phyloP scores from a whole-genome alignment of 2,797 vertebrate genomes.

The Coranthus polyacanthus region DNA sequence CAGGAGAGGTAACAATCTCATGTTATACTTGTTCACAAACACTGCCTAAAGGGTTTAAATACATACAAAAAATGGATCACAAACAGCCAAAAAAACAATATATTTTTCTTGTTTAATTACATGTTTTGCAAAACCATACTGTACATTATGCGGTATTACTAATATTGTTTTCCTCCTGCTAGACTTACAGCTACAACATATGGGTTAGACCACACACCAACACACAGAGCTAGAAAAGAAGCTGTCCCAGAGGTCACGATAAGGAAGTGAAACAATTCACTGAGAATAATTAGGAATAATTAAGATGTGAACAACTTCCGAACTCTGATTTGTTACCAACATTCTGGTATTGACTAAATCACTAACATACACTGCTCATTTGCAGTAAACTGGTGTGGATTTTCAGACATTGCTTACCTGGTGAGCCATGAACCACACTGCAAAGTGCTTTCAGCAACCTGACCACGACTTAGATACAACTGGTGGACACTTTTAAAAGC shows the following conservation, averaged over 20 bases:
- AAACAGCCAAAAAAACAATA: background rate
- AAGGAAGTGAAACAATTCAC: slow-evolving; percentile 74
- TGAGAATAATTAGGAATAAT: slow-evolving; percentile 77
- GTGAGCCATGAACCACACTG: background rate
- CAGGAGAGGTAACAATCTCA: slow-evolving; percentile 5
- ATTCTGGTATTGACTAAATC: slow-evolving; percentile 20
- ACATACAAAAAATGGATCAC: background rate
- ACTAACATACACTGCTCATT: slow-evolving; percentile 20
- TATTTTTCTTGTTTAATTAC: background rate
- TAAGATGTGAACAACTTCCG: slow-evolving; percentile 82
- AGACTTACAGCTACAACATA: background rate
- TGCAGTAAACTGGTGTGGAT: slow-evolving; percentile 3
- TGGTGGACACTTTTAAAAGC: background rate
- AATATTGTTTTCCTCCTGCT: background rate
- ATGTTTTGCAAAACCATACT: background rate
- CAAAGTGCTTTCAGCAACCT: background rate
- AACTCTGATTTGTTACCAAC: slow-evolving; percentile 59
- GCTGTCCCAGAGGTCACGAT: slow-evolving; percentile 62
- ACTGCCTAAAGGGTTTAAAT: background rate
- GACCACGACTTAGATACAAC: background rate
- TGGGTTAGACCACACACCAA: slow-evolving; percentile 74
- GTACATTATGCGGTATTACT: background rate
- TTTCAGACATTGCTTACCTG: slow-evolving; percentile 34
- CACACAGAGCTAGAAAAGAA: slow-evolving; percentile 49
- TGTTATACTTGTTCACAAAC: slow-evolving; percentile 14